Base-by-base conservation (phyloP, 2,888 invertebrate genomes). In the Drosophila yooni region DNA sequence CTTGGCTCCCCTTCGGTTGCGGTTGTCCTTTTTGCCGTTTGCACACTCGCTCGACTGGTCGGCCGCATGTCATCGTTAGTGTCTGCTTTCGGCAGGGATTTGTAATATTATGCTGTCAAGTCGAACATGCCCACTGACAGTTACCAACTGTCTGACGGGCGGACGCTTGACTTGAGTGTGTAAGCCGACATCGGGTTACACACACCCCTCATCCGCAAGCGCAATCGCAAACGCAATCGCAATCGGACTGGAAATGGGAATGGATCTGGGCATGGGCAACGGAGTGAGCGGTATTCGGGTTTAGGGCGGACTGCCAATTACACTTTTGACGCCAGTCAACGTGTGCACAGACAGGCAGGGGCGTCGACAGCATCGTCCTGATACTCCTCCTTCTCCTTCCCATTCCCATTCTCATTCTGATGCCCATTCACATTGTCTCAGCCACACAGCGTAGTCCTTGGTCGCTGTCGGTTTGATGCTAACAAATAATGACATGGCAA, bases 401-500 rank as follows among this genome's bases (percentile, higher is more conserved):
- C 13, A 7, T 13, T 46, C 11, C 1, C 7, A 3, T 13, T 43
- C 13, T 0, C 43, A 21, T 21, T 13, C 15, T 1, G 3, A 38
- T n/a, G n/a, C 46, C 2, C 8, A 38, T n/a, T 40, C 46, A 4
- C 46, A 46, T 46, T 46, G 25, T 46, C 46, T 46, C 46, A 27
- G 15, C 46, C 46, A 25, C 2, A 21, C 25, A 25, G 46, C 7
- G 6, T 11, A 13, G 34, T 58, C 33, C 31, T 38, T 13, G 40
- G 43, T 51, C 25, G 38, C 25, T n/a, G 72, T 68, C 76, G 75
- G 81, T 79, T 86, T 91, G 91, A 91, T 88, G 83, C 88, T 91
- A 91, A 91, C 91, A 91, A 91, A 91, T 92, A 92, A 91, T 92
- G 91, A 91, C 91, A 92, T 82, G 87, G 91, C 91, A 91, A 91